Conservation (phyloP, 2,888 invertebrate species). For the Micropterix aruncella region DNA sequence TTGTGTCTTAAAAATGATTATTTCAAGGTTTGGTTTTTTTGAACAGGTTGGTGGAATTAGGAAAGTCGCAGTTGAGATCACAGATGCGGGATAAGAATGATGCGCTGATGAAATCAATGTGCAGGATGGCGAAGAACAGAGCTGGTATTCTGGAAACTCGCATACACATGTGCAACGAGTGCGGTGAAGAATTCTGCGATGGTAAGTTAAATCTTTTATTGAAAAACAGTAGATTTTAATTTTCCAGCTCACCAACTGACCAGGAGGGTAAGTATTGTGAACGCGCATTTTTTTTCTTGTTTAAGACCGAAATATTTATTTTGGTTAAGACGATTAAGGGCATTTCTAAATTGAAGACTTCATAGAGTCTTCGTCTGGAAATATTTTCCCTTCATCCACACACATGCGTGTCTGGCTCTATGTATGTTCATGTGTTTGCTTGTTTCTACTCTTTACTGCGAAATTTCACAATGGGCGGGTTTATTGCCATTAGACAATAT, state of each 20-base stretch:
- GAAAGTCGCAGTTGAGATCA: conserved; percentile 63
- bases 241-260: no score
- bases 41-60: conserved; percentile 62
- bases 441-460: no score
- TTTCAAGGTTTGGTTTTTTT: no score
- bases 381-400: not conserved
- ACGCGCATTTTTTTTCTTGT: no score
- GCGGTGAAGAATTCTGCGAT: conserved; percentile 76
- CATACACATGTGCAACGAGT: conserved; percentile 61
- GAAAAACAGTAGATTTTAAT: not conserved
- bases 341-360: no score
- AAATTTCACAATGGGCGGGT: no score
- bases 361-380: no score
- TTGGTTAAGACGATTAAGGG: not conserved
- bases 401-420: no score
- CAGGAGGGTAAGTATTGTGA: no score
- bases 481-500: no score
- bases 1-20: no score
- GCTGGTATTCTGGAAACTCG: conserved; percentile 69
- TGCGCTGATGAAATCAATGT: conserved; percentile 47
- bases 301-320: not conserved
- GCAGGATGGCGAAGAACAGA: conserved; percentile 67
- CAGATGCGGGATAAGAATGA: conserved; percentile 55
- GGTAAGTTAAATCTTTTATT: conserved; percentile 25
- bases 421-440: no score